These are phyloP conservation scores for Apis laboriosa DNA, from an alignment of 1,140 invertebrate species.

Conservation along the genomic window DNA sequence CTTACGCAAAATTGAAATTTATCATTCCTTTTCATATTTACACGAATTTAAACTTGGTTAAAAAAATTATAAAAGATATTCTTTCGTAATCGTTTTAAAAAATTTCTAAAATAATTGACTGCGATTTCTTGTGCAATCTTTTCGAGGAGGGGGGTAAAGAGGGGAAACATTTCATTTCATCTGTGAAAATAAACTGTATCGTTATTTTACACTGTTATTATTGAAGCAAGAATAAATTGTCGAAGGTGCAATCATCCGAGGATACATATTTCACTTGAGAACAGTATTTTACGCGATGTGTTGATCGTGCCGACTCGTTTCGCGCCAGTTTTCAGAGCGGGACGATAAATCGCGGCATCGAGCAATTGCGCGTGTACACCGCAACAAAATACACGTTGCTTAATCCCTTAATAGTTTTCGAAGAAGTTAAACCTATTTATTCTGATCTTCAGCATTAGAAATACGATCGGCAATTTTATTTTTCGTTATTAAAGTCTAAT, in stretches of 20 bases:
- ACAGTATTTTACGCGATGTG: slow-evolving; percentile 26
- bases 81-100: too few species aligned
- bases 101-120: too few species aligned
- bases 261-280: slow-evolving; percentile 25
- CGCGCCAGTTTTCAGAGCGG: slow-evolving; percentile 47
- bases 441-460: neutral
- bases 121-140: neutral
- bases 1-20: too few species aligned
- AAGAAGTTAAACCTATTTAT: neutral
- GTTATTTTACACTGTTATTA: neutral
- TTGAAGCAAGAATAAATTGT: neutral
- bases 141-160: neutral
- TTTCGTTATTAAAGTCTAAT: too few species aligned
- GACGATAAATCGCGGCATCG: slow-evolving; percentile 41
- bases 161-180: neutral
- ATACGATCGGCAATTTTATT: neutral
- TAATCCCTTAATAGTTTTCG: slow-evolving; percentile 21
- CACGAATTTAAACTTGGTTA: too few species aligned
- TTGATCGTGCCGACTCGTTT: slow-evolving; percentile 35
- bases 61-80: too few species aligned
- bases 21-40: too few species aligned
- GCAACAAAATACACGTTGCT: slow-evolving; percentile 31
- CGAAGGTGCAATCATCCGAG: slow-evolving; percentile 10
- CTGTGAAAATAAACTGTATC: neutral
- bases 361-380: slow-evolving; percentile 39